Conservation (phyloP, 2,113 vertebrate species). For the Redunca redunca region DNA sequence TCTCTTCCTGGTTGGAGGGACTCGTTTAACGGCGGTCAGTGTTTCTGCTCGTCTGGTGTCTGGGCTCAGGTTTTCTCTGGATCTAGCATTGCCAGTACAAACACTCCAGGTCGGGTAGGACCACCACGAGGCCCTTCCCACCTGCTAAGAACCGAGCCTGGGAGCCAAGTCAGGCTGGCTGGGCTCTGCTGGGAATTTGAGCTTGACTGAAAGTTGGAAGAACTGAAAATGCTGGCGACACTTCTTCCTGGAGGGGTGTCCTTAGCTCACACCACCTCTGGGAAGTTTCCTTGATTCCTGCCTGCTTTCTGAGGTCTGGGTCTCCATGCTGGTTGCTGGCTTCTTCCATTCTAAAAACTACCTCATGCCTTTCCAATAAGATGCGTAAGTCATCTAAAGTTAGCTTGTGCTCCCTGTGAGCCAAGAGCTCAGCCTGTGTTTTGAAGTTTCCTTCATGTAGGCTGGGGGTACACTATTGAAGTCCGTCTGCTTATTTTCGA, state of each 20-base stretch:
- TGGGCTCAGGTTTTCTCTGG: neutral
- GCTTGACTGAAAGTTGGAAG: neutral
- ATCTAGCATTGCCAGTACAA: neutral
- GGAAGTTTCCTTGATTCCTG: neutral
- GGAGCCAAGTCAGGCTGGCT: neutral
- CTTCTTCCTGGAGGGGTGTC: neutral
- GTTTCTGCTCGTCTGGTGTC: neutral
- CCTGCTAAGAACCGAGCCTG: neutral
- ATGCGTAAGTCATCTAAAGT: neutral
- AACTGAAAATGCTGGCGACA: neutral
- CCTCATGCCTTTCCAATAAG: neutral
- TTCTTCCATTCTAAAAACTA: neutral
- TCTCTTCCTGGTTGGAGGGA: neutral
- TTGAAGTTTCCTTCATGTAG: neutral
- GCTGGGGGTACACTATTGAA: rapidly evolving
- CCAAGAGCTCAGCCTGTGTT: neutral
- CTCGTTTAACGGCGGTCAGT: rapidly evolving
- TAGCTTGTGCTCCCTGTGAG: neutral
- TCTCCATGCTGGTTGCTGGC: neutral
- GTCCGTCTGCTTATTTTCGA: neutral
- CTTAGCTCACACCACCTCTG: neutral
- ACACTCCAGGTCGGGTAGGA: too few species aligned
- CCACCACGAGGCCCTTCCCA: neutral
- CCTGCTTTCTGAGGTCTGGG: neutral
- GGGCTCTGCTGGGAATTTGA: neutral